phyloP scores from a whole-genome alignment of 2,888 invertebrate genomes.

The Drosophila tanythrix region DNA sequence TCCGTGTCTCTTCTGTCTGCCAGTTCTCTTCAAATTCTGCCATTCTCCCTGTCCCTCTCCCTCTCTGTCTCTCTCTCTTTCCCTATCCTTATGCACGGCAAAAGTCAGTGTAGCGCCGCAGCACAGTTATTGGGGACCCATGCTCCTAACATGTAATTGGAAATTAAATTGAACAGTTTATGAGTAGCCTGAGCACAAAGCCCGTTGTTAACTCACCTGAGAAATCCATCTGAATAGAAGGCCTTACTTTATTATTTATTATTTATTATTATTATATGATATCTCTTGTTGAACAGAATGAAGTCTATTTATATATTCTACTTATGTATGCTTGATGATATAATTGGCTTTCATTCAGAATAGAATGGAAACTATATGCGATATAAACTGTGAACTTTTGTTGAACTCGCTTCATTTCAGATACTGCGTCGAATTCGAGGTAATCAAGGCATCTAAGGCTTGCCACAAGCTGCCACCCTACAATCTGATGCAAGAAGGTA shows the following conservation, averaged over 20 bases:
- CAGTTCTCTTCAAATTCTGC: conserved; percentile 9
- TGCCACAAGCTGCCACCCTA: conserved; percentile 91
- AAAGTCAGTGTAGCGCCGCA: conserved; percentile 16
- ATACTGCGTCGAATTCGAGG: conserved; percentile 94
- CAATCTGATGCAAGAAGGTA: conserved; percentile 91
- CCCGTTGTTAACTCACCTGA: neutral
- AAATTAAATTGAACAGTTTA: conserved; percentile 5
- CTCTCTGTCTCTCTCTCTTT: neutral
- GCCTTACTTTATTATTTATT: neutral
- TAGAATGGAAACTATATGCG: neutral
- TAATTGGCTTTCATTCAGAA: neutral
- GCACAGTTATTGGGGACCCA: conserved; percentile 6
- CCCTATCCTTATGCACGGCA: conserved; percentile 9
- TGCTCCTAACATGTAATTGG: neutral
- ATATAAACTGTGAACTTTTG: neutral
- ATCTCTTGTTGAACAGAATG: neutral
- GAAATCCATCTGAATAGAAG: neutral
- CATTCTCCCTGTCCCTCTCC: neutral
- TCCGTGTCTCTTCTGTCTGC: neutral
- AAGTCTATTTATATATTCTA: neutral
- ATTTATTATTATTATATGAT: neutral
- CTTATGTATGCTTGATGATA: neutral
- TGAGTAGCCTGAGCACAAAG: neutral
- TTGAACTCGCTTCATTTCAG: conserved; percentile 86
- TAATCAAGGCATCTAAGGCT: conserved; percentile 92